Evolutionary conservation across 2,797 vertebrate genomes (phyloP).

Genomic region (Galagoides demidoff): DNA sequence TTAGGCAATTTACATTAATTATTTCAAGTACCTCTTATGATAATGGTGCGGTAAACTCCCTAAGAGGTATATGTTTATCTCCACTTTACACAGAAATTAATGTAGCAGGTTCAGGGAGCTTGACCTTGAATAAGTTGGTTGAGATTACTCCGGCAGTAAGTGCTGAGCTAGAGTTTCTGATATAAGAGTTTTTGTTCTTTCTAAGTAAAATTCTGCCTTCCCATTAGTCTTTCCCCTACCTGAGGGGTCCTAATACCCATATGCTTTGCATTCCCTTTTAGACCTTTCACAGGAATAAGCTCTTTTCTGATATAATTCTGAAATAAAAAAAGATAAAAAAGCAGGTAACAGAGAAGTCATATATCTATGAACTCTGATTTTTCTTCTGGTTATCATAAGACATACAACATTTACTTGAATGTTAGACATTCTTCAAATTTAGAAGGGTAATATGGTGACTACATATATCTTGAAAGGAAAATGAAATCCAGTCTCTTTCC

Average conservation of each 20-base stretch:
- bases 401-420: not conserved
- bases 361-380: not conserved
- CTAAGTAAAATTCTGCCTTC: not conserved
- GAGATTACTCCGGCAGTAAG: not conserved
- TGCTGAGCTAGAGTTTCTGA: not conserved
- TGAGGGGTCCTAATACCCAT: not conserved
- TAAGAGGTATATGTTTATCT: not conserved
- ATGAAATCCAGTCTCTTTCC: not conserved
- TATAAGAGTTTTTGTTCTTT: not conserved
- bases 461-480: not conserved
- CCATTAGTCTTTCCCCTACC: not conserved
- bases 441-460: not conserved
- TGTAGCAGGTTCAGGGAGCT: not conserved
- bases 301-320: not conserved
- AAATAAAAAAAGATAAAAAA: not conserved
- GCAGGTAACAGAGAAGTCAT: not conserved
- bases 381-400: not conserved
- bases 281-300: not conserved
- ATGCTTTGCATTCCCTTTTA: not conserved
- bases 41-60: not conserved
- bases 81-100: not conserved
- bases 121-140: not conserved
- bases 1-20: constrained; percentile 23
- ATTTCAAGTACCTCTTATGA: not conserved
- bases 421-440: not conserved